Evolutionary conservation across 1,140 invertebrate genomes (phyloP).

Genomic region (Ceratoteleas bidentatus): DNA sequence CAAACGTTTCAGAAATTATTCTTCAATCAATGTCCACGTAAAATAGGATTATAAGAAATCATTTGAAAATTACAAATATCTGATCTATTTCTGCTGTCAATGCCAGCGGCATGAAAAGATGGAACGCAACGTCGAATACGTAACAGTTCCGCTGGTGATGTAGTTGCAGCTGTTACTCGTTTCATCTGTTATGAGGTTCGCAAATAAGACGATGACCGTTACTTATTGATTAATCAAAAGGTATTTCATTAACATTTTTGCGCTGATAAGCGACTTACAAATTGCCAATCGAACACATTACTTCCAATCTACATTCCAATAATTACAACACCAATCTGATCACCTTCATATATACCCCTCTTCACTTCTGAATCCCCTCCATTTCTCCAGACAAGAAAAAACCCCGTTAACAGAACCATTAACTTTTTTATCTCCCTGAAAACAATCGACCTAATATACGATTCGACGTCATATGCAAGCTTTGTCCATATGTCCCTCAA

Average conservation of each 20-base stretch:
- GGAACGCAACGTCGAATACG: slow-evolving; percentile 57
- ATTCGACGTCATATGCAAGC: no score
- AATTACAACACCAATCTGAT: no score
- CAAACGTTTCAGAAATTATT: slow-evolving; percentile 23
- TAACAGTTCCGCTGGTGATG: slow-evolving; percentile 57
- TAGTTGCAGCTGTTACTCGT: slow-evolving; percentile 67
- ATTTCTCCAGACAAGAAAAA: no score
- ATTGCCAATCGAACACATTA: no score
- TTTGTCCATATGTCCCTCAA: no score
- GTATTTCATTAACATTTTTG: slow-evolving; percentile 27
- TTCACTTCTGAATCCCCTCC: no score
- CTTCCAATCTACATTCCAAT: no score
- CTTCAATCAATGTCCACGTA: slow-evolving; percentile 37
- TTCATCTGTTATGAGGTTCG: slow-evolving; percentile 58
- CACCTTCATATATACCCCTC: no score
- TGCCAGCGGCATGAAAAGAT: slow-evolving; percentile 62
- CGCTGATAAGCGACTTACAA: no score
- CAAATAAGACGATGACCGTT: slow-evolving; percentile 56
- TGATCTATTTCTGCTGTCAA: slow-evolving; percentile 60
- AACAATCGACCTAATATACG: no score
- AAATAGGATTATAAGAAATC: slow-evolving; percentile 39
- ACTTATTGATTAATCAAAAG: slow-evolving; percentile 55
- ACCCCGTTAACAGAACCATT: no score
- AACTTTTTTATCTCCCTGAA: no score
- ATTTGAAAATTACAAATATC: slow-evolving; percentile 59